These are phyloP conservation scores for Ibidorhyncha struthersii DNA, from an alignment of 2,113 vertebrate species.

Conservation along the genomic window DNA sequence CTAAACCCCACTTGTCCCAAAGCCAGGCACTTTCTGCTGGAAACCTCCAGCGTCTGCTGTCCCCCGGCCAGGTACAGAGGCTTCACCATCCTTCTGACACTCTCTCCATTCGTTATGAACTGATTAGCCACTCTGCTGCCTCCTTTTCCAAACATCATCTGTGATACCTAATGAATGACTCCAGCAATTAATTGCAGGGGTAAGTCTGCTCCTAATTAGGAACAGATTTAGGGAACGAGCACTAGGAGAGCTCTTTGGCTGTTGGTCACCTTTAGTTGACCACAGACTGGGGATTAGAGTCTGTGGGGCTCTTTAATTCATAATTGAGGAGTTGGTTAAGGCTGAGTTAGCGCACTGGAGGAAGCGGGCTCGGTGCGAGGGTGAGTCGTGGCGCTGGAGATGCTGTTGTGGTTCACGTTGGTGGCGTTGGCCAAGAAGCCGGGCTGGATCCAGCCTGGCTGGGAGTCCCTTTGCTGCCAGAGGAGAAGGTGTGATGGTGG, in stretches of 20 bases:
- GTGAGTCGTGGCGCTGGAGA: not conserved
- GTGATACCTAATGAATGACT: not conserved
- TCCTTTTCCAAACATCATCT: not conserved
- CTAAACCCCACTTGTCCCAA: not conserved
- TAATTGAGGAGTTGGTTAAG: not conserved
- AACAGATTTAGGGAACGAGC: not conserved
- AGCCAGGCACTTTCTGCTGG: not conserved
- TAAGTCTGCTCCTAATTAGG: conserved; percentile 4
- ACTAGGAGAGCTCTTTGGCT: not conserved
- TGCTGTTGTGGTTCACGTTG: not conserved
- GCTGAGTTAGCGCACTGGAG: not conserved
- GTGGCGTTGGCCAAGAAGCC: not conserved
- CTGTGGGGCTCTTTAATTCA: not conserved
- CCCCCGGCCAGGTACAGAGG: not conserved
- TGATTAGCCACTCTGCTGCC: not conserved
- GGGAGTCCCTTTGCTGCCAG: not conserved
- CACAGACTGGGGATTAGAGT: not conserved
- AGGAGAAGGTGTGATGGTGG: not conserved
- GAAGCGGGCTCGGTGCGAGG: accelerated
- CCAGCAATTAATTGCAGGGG: not conserved
- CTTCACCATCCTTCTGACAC: not conserved
- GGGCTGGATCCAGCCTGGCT: not conserved
- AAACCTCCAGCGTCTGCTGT: not conserved
- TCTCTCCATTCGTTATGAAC: accelerated
- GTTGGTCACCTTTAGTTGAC: not conserved